A percentile compares a stretch with the other conserved stretches of the same genome.
These are phyloP conservation scores for Nemapogon koenigi DNA, from an alignment of 2,888 invertebrate species.

Conservation along the genomic window DNA sequence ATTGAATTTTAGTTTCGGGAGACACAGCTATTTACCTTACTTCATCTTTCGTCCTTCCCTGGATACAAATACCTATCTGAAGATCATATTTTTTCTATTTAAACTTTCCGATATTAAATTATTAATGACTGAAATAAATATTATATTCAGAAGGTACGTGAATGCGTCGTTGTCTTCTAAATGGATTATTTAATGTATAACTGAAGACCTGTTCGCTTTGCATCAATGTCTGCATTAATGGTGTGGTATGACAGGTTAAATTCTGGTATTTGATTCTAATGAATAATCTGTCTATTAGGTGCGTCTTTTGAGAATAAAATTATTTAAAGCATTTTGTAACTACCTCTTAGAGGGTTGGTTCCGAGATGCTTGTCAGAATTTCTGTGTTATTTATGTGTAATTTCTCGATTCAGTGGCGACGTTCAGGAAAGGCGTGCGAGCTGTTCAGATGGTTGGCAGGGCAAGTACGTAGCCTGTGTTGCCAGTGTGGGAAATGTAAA, in stretches of 20 bases:
- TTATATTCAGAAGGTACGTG: too few relatives aligned
- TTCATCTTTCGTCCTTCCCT: neutral
- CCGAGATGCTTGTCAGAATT: too few relatives aligned
- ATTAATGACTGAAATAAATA: too few relatives aligned
- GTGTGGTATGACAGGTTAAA: slow-evolving; percentile 19
- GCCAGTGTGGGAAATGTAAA: slow-evolving; percentile 50
- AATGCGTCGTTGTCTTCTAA: too few relatives aligned
- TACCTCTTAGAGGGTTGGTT: too few relatives aligned
- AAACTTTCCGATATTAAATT: too few relatives aligned
- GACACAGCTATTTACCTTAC: too few relatives aligned
- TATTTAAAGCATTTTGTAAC: too few relatives aligned
- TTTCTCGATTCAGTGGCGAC: slow-evolving; percentile 89
- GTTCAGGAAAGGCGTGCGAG: slow-evolving; percentile 99
- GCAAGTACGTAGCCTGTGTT: slow-evolving; percentile 87
- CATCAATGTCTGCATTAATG: slow-evolving; percentile 41
- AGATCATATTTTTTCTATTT: too few relatives aligned
- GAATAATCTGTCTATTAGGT: slow-evolving; percentile 15
- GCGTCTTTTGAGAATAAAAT: too few relatives aligned
- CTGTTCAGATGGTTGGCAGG: slow-evolving; percentile 98
- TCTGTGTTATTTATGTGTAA: slow-evolving; percentile 29
- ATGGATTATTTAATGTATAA: neutral
- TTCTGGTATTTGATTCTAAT: slow-evolving; percentile 21
- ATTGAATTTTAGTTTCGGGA: too few relatives aligned
- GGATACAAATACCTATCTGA: neutral
- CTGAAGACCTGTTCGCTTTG: slow-evolving; percentile 30